Evolutionary conservation across 2,888 invertebrate species (phyloP), one percentile per base, ranked within the genome.

Genomic region (Pheosia tremula): DNA sequence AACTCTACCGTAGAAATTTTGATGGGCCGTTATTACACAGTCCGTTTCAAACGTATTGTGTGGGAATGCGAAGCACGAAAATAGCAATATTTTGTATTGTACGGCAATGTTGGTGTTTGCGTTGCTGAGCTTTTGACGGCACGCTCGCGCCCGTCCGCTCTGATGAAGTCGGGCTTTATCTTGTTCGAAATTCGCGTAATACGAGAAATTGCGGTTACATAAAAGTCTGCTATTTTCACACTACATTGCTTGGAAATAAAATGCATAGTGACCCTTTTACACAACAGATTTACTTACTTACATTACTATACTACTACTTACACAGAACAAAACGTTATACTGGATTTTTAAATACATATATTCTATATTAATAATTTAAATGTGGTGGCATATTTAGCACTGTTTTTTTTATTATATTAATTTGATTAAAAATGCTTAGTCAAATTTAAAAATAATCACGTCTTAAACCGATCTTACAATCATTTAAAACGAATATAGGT

Each of bases 1-100:
- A 84, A 86, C 82, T 86, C 82, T 88, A 87, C 83, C 90, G 89
- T 87, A 84, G 84, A 88, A 86, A 90, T 88, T 88, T 88, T 89
- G 90, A 90, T 90, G 88, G 85, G 83, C 84, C 80, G 84, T 88
- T 90, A 89, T 89, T 90, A 89, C 86, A 89, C 90, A 89, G 88
- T 87, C 87, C 87, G 86, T 88, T 91, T 89, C 87, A 81, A 88
- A 84, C 87, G 87, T 87, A 90, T 89, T 89, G 89, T 90, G 83
- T 83, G 82, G 80, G 80, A 83, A 81, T 82, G 79, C 74, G 77
- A 64, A 73, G 75, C 83, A 80, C 81, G 74, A 79, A 82, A 81
- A 84, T 77, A 76, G 77, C 74, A 75, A 79, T 81, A 78, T 83
- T 82, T 82, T 76, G 74, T 77, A 78, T 82, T 83, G 76, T 79